Evolutionary conservation across 2,888 invertebrate genomes (phyloP).

Genomic region (Deroplatys truncata): DNA sequence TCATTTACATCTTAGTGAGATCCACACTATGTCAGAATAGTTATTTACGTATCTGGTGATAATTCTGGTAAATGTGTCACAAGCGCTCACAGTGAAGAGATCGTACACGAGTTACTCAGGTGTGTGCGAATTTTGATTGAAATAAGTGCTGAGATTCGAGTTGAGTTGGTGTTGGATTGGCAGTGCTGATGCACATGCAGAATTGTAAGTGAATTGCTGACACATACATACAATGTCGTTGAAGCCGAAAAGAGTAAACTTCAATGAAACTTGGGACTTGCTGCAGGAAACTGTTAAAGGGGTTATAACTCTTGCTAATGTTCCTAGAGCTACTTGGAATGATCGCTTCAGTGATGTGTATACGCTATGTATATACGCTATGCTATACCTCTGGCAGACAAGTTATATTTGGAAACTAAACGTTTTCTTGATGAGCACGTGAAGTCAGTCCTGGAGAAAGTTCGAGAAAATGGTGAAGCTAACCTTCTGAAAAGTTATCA

Average conservation of each 20-base stretch:
- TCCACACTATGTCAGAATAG: no score
- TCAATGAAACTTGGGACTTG: conserved; percentile 83
- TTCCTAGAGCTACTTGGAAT: conserved; percentile 84
- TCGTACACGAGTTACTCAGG: no score
- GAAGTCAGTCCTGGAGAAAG: conserved; percentile 63
- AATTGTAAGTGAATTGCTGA: not conserved
- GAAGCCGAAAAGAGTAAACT: conserved; percentile 88
- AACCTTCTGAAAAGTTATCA: conserved; percentile 74
- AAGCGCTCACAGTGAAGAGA: no score
- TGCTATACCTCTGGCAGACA: conserved; percentile 90
- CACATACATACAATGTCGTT: conserved; percentile 63
- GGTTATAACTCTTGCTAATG: conserved; percentile 82
- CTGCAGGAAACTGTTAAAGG: conserved; percentile 83
- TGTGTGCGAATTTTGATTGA: not conserved
- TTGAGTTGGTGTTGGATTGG: not conserved
- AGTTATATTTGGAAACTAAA: conserved; percentile 86
- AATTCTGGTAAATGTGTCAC: no score
- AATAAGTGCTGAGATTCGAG: no score
- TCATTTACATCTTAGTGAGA: no score
- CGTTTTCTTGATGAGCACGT: conserved; percentile 87
- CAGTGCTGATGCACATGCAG: not conserved
- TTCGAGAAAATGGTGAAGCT: conserved; percentile 60
- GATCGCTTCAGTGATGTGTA: conserved; percentile 94
- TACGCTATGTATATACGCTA: conserved; percentile 92
- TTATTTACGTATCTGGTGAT: no score